Evolutionary conservation across 2,888 invertebrate species (phyloP).

Genomic region (Pediacus dermestoides): DNA sequence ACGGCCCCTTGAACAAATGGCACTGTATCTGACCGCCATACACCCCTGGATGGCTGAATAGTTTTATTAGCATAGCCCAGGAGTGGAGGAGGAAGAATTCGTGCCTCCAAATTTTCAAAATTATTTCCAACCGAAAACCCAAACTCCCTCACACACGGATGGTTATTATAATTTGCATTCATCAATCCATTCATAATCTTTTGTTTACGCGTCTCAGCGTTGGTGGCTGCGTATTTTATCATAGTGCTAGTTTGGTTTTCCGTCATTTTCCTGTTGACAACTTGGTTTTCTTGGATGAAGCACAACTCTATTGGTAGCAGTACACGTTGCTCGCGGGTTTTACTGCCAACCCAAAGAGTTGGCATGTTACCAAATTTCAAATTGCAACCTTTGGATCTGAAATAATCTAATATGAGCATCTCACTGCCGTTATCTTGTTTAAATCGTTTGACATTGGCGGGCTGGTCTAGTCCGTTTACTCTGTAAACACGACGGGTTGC

Average conservation of each 20-base stretch:
- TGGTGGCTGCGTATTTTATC: constrained; percentile 81
- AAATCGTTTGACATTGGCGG: constrained; percentile 48
- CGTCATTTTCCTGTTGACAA: constrained; percentile 72
- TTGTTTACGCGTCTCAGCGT: constrained; percentile 68
- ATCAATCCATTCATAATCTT: constrained; percentile 65
- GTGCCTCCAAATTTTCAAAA: constrained; percentile 74
- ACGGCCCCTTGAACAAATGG: constrained; percentile 43
- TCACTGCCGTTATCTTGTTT: constrained; percentile 24
- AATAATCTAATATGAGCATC: constrained; percentile 54
- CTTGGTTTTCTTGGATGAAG: constrained; percentile 72
- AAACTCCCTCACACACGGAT: constrained; percentile 70
- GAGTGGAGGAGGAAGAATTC: constrained; percentile 73
- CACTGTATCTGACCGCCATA: constrained; percentile 44
- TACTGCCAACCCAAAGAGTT: constrained; percentile 70
- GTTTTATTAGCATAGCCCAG: constrained; percentile 58
- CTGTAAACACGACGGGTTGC: constrained; percentile 48
- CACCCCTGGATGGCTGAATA: constrained; percentile 46
- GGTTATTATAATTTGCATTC: constrained; percentile 41
- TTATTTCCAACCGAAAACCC: constrained; percentile 70
- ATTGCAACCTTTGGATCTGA: constrained; percentile 43
- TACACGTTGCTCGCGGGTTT: constrained; percentile 58
- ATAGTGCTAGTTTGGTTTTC: constrained; percentile 80
- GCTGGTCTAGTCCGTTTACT: constrained; percentile 47
- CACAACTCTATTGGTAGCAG: constrained; percentile 83
- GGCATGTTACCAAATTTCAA: constrained; percentile 67